A percentile compares a stretch with the other conserved stretches of the same genome.
These are phyloP conservation scores for Drosophila recens DNA, from an alignment of 2,888 invertebrate species.

Conservation along the genomic window DNA sequence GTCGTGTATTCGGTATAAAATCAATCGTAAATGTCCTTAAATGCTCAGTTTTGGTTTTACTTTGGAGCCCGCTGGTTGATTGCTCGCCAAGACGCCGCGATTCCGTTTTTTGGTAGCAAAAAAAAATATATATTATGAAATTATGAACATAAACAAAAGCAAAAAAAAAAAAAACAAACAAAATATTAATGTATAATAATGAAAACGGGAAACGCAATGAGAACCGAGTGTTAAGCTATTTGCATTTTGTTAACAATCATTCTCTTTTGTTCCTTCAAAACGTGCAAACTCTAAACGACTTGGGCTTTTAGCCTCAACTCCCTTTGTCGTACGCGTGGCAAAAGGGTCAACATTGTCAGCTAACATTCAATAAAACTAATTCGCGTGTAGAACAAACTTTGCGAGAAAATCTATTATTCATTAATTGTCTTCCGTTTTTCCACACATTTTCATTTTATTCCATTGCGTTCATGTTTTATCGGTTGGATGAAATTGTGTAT, in stretches of 20 bases:
- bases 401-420: constrained; percentile 58
- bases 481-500: constrained; percentile 2
- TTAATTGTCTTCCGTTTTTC: constrained; percentile 26
- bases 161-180: constrained; percentile 32
- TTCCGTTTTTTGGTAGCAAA: constrained; percentile 46
- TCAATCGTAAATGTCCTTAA: constrained; percentile 81
- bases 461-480: neutral
- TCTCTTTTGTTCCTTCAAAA: constrained; percentile 28
- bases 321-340: constrained; percentile 48
- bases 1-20: constrained; percentile 76
- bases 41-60: constrained; percentile 80
- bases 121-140: constrained; percentile 26
- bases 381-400: constrained; percentile 41
- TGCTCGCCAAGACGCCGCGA: constrained; percentile 44
- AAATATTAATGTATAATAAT: constrained; percentile 19
- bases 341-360: constrained; percentile 31
- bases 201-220: constrained; percentile 16
- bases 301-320: constrained; percentile 49
- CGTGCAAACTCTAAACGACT: constrained; percentile 44
- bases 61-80: constrained; percentile 62
- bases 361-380: constrained; percentile 40
- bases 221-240: constrained; percentile 16
- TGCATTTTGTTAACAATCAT: constrained; percentile 35
- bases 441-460: constrained; percentile 4
- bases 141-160: constrained; percentile 33